Conservation (phyloP, 2,888 invertebrate genomes). For the Nipponacmea schrenckii region DNA sequence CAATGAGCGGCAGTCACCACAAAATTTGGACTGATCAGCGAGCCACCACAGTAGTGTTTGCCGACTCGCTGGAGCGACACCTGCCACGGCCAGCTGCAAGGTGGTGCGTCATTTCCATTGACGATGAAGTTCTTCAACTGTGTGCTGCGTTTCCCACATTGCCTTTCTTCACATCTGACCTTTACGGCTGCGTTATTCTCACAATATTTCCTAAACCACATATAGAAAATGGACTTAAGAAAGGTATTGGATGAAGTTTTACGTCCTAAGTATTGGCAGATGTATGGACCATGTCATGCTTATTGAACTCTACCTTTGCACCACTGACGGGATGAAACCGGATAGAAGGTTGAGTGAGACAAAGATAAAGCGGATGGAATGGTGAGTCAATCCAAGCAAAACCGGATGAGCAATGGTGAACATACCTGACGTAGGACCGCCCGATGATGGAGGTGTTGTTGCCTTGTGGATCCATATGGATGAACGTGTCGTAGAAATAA, state of each 20-base stretch:
- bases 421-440: too few relatives aligned
- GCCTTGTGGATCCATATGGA: slow-evolving; percentile 28
- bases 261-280: too few relatives aligned
- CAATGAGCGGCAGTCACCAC: slow-evolving; percentile 61
- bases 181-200: not conserved
- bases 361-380: too few relatives aligned
- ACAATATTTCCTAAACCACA: slow-evolving; percentile 20
- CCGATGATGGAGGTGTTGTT: slow-evolving; percentile 35
- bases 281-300: too few relatives aligned
- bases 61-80: slow-evolving; percentile 42
- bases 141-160: slow-evolving; percentile 20
- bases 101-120: slow-evolving; percentile 42
- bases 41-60: slow-evolving; percentile 56
- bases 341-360: too few relatives aligned
- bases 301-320: too few relatives aligned
- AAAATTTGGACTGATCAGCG: slow-evolving; percentile 54
- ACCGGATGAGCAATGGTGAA: too few relatives aligned
- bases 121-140: slow-evolving; percentile 35
- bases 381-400: too few relatives aligned
- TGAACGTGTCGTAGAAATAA: slow-evolving; percentile 15
- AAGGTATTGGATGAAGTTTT: not conserved
- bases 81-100: slow-evolving; percentile 56
- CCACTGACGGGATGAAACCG: too few relatives aligned
- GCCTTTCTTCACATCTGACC: not conserved
- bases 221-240: not conserved